Percentiles rank a stretch among this genome's conserved stretches.
Conservation (phyloP, 2,113 vertebrate species). For the Tricholaema leucomelas region DNA sequence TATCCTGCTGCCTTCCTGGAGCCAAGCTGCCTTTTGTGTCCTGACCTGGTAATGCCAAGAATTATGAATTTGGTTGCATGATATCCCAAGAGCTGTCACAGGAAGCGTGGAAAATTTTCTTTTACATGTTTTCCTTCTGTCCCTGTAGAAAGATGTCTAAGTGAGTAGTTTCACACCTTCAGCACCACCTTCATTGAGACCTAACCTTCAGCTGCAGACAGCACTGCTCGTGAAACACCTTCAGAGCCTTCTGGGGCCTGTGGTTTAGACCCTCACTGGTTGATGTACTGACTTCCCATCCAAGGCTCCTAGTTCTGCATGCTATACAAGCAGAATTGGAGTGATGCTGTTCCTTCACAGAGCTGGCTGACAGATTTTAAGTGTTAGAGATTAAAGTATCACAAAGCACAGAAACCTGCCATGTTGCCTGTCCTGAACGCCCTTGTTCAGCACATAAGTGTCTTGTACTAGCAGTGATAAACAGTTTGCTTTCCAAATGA, state of each 20-base stretch:
- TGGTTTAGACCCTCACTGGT: neutral
- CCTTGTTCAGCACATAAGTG: slow-evolving; percentile 22
- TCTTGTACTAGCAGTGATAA: neutral
- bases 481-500: neutral
- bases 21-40: neutral
- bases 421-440: neutral
- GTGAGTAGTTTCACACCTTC: neutral
- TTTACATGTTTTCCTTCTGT: neutral
- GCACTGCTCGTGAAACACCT: neutral
- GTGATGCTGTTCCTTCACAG: neutral
- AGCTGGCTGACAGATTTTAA: neutral
- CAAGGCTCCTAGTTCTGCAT: neutral
- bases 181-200: neutral
- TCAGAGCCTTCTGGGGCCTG: neutral
- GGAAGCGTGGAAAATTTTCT: neutral
- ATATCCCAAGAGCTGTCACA: neutral
- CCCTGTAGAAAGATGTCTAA: neutral
- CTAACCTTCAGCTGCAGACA: neutral
- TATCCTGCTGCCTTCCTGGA: neutral
- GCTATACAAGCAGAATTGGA: neutral
- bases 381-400: neutral
- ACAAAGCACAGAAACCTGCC: neutral
- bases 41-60: neutral
- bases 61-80: neutral
- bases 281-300: neutral